Conservation (phyloP, 1,140 invertebrate genomes). For the Trichonephila clavata region DNA sequence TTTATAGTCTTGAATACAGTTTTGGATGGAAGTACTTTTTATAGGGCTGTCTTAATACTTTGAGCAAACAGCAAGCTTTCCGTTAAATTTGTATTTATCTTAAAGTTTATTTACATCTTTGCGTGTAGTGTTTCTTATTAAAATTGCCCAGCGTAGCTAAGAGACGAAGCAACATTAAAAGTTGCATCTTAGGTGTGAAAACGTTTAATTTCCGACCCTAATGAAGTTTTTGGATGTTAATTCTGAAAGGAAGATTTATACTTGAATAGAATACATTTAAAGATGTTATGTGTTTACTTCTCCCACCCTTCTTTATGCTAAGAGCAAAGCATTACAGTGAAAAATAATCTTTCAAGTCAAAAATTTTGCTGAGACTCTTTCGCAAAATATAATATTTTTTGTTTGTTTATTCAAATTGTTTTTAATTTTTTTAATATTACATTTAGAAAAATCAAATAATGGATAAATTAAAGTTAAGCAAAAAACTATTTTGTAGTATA, state of each 20-base stretch:
- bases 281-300: no score
- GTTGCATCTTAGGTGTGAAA: background rate
- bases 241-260: background rate
- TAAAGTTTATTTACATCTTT: constrained; percentile 49
- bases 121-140: constrained; percentile 29
- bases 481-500: no score
- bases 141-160: background rate
- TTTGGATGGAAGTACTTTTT: constrained; percentile 33
- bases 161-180: background rate
- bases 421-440: no score
- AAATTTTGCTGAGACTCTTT: no score
- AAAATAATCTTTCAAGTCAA: no score
- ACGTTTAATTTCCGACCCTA: background rate
- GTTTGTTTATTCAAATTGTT: no score
- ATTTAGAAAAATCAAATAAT: no score
- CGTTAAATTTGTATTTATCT: constrained; percentile 67
- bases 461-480: no score
- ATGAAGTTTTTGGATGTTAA: constrained; percentile 1
- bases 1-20: constrained; percentile 51
- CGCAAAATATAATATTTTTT: no score
- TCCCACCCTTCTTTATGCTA: no score
- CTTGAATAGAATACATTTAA: background rate
- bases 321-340: no score
- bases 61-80: constrained; percentile 55
- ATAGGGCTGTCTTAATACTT: constrained; percentile 58